Evolutionary conservation across 2,797 vertebrate genomes (phyloP).

Genomic region (Psittacula echo): DNA sequence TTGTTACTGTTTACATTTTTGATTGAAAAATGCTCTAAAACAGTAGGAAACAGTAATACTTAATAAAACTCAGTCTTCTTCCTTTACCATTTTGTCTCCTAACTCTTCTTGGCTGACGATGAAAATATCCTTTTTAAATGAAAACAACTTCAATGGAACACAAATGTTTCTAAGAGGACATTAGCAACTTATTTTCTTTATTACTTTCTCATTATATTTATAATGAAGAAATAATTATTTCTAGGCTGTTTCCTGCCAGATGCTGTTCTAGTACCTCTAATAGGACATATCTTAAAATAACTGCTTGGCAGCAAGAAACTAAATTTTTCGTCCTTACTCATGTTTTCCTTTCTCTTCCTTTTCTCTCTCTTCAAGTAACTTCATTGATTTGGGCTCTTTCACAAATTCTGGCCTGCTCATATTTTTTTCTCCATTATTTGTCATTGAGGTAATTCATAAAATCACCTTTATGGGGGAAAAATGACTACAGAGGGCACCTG

Average conservation of each 20-base stretch:
- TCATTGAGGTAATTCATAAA: not conserved
- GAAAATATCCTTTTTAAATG: not conserved
- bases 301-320: constrained; percentile 4
- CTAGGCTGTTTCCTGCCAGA: constrained; percentile 54
- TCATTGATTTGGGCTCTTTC: not conserved
- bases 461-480: not conserved
- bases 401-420: not conserved
- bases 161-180: constrained; percentile 25
- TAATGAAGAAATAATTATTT: constrained; percentile 62
- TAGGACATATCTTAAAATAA: constrained; percentile 59
- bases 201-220: constrained; percentile 47
- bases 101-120: not conserved
- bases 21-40: not conserved
- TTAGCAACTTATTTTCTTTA: constrained; percentile 34
- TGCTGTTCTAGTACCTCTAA: constrained; percentile 54
- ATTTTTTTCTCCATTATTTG: not conserved
- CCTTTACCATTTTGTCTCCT: not conserved
- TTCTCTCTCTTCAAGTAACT: not conserved
- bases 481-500: not conserved
- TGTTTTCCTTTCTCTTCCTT: not conserved
- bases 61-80: not conserved
- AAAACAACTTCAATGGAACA: constrained; percentile 14
- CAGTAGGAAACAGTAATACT: not conserved
- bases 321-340: not conserved
- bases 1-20: not conserved